A percentile compares a stretch with the other conserved stretches of the same genome.
Conservation (phyloP, 1,140 invertebrate genomes). For the Amphibalanus amphitrite region DNA sequence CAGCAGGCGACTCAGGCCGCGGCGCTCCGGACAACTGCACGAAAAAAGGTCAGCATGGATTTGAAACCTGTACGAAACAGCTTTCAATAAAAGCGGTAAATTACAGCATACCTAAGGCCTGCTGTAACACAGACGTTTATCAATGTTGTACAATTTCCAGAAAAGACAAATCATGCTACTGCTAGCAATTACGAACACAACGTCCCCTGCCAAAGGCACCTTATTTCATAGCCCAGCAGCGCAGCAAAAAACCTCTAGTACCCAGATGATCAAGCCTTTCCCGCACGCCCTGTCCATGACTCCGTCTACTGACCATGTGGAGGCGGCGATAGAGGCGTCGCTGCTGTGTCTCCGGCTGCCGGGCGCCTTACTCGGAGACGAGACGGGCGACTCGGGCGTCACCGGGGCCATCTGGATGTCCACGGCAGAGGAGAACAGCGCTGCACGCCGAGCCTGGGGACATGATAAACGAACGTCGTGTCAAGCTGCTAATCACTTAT, state of each 20-base stretch:
- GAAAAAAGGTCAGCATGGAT: constrained; percentile 7
- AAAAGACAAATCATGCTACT: too few species aligned
- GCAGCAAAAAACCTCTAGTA: too few species aligned
- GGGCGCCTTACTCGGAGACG: constrained; percentile 3
- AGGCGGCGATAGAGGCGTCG: background rate
- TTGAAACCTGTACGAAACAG: background rate
- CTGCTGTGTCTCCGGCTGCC: constrained; percentile 4
- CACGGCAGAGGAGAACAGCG: constrained; percentile 7
- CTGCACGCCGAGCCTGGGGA: constrained; percentile 1
- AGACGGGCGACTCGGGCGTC: constrained; percentile 5
- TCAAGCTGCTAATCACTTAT: too few species aligned
- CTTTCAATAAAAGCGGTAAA: constrained; percentile 6
- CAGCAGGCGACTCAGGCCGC: constrained; percentile 29
- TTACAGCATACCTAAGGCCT: constrained; percentile 8
- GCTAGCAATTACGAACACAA: too few species aligned
- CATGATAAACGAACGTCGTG: constrained; percentile 7
- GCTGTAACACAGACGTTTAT: too few species aligned
- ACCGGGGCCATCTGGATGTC: background rate
- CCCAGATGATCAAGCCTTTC: too few species aligned
- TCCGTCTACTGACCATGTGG: too few species aligned
- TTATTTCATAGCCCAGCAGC: too few species aligned
- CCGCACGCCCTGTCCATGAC: too few species aligned
- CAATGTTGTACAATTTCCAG: too few species aligned
- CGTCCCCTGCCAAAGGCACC: too few species aligned
- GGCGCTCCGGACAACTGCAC: constrained; percentile 20